phyloP scores from a whole-genome alignment of 2,888 invertebrate species.

The Nomada fucata region DNA sequence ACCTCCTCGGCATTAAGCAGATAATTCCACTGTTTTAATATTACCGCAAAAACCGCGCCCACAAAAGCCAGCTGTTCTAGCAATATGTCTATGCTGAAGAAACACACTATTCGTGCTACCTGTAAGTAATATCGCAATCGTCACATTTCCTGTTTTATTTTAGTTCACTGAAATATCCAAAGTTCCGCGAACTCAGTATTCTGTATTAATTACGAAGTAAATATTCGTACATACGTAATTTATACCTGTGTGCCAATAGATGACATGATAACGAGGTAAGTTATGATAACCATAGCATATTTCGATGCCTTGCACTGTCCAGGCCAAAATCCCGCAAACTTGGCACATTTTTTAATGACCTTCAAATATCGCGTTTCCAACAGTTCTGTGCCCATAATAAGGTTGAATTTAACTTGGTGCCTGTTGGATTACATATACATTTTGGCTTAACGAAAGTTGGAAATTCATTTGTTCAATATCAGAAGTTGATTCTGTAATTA shows the following conservation, averaged over 20 bases:
- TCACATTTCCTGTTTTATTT: not conserved
- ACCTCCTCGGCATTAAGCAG: not conserved
- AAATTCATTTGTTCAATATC: not conserved
- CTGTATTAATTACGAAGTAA: not conserved
- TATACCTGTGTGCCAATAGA: not conserved
- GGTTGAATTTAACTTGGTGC: no score
- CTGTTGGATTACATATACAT: not conserved
- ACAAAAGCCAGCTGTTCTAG: not conserved
- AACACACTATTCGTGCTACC: not conserved
- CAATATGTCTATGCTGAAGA: not conserved
- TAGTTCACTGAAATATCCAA: not conserved
- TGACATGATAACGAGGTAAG: not conserved
- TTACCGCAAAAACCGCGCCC: rapidly evolving
- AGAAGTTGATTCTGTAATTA: not conserved
- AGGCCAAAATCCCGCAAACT: constrained; percentile 12
- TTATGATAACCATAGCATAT: not conserved
- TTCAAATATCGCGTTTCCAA: not conserved
- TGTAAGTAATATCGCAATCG: not conserved
- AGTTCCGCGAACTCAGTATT: not conserved
- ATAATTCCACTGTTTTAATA: not conserved
- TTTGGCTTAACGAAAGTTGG: not conserved
- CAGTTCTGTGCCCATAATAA: not conserved
- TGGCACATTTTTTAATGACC: not conserved
- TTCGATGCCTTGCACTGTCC: not conserved
- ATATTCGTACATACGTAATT: not conserved